These are phyloP conservation scores for Trialeurodes vaporariorum DNA, from an alignment of 1,140 invertebrate species.

Conservation along the genomic window DNA sequence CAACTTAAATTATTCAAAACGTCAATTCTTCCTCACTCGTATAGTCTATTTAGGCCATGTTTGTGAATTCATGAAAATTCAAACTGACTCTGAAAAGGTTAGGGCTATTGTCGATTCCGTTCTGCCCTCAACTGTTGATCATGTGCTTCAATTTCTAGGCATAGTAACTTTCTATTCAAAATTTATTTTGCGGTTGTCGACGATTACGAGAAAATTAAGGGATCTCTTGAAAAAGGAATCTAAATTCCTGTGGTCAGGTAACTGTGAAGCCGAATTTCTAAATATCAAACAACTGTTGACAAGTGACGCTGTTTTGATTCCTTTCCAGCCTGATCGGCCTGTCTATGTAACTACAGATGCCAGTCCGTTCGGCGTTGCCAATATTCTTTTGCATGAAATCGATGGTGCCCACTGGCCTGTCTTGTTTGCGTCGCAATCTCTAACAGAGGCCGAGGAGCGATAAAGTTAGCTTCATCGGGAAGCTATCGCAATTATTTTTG, in stretches of 20 bases:
- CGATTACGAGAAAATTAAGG: conserved; percentile 29
- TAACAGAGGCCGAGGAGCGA: conserved; percentile 33
- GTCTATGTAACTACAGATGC: conserved; percentile 39
- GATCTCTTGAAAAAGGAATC: conserved; percentile 23
- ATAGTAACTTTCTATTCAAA: conserved; percentile 37
- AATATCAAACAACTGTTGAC: conserved; percentile 27
- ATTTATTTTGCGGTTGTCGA: conserved; percentile 34
- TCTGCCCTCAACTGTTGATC: conserved; percentile 28
- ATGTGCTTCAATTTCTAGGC: conserved; percentile 36
- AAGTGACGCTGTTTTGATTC: conserved; percentile 20
- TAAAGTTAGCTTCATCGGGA: conserved; percentile 40
- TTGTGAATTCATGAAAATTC: conserved; percentile 28
- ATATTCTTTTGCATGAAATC: conserved; percentile 37
- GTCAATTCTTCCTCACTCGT: conserved; percentile 28
- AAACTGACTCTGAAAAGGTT: conserved; percentile 30
- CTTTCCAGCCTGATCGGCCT: conserved; percentile 31
- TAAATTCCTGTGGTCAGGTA: conserved; percentile 12
- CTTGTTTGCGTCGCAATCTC: conserved; percentile 34
- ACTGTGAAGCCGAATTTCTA: conserved; percentile 26
- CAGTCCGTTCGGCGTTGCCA: conserved; percentile 36
- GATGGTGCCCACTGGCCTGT: conserved; percentile 34
- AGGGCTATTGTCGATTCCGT: conserved; percentile 29
- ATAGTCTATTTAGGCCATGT: conserved; percentile 33
- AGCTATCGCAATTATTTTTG: conserved; percentile 35
- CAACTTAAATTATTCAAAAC: too few species aligned